Percentiles rank a stretch among this genome's conserved stretches.
These are phyloP conservation scores for Equus quagga DNA, from an alignment of 2,113 vertebrate species.

Conservation along the genomic window DNA sequence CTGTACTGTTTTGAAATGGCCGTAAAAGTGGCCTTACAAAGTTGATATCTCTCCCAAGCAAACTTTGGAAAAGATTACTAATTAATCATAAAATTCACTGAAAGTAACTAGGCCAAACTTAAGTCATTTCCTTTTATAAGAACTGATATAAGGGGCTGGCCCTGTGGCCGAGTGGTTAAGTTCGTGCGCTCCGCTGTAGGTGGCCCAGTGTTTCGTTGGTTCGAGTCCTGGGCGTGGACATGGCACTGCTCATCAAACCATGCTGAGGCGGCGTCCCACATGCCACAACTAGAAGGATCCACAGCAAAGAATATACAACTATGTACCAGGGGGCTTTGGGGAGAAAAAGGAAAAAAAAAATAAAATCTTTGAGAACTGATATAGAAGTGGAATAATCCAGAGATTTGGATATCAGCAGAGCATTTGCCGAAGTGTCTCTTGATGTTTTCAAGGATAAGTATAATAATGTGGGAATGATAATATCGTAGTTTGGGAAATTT, in stretches of 20 bases:
- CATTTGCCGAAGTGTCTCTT: not conserved
- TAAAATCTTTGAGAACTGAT: not conserved
- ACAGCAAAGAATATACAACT: too few relatives aligned
- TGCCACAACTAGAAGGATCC: too few relatives aligned
- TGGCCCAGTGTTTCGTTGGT: too few relatives aligned
- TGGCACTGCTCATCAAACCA: too few relatives aligned
- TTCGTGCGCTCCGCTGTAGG: too few relatives aligned
- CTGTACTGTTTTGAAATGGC: not conserved
- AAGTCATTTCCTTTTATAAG: slow-evolving; percentile 8
- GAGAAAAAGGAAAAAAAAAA: too few relatives aligned
- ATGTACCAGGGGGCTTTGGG: too few relatives aligned
- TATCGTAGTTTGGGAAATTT: slow-evolving; percentile 7
- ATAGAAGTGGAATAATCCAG: not conserved
- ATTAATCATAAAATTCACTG: not conserved
- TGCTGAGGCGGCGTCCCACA: too few relatives aligned
- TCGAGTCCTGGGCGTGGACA: too few relatives aligned
- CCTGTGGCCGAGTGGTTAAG: too few relatives aligned
- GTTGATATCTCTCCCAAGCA: not conserved
- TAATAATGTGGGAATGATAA: not conserved
- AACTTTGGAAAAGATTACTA: not conserved
- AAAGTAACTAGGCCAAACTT: not conserved
- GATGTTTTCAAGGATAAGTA: not conserved
- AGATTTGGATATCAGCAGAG: not conserved
- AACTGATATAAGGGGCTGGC: too few relatives aligned
- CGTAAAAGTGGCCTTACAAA: not conserved